These are phyloP conservation scores for Drosophila malerkotliana DNA, from an alignment of 1,140 invertebrate species.

Conservation along the genomic window DNA sequence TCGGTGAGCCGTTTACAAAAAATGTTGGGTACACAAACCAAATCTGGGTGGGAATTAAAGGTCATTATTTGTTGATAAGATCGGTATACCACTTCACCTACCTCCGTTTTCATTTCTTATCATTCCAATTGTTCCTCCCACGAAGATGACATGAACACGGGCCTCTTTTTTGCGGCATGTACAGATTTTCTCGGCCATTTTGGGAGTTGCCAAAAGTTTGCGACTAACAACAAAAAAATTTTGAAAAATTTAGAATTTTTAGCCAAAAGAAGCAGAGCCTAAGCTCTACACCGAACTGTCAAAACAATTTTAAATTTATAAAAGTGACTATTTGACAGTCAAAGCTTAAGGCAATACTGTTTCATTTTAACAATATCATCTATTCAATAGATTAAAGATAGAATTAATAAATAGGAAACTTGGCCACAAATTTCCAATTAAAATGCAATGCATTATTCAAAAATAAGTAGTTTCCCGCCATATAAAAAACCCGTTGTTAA, in stretches of 20 bases:
- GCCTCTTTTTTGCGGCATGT: conserved; percentile 74
- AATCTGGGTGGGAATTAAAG: conserved; percentile 4
- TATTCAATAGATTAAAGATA: too few species aligned
- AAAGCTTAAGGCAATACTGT: too few species aligned
- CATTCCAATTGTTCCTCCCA: conserved; percentile 96
- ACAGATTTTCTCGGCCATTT: conserved; percentile 28
- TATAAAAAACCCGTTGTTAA: conserved; percentile 13
- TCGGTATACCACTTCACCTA: conserved; percentile 64
- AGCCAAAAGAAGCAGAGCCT: background rate
- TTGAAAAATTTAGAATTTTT: background rate
- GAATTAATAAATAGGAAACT: too few species aligned
- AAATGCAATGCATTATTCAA: too few species aligned
- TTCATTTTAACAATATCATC: too few species aligned
- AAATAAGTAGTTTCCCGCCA: conserved; percentile 6
- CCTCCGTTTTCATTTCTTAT: conserved; percentile 88
- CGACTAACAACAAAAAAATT: background rate
- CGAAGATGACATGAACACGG: conserved; percentile 91
- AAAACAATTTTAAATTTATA: background rate
- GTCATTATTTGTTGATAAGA: too few species aligned
- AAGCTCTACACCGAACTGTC: background rate
- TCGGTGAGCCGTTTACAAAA: conserved; percentile 85
- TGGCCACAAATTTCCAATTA: too few species aligned
- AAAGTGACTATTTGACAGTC: too few species aligned
- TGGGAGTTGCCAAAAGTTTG: background rate
- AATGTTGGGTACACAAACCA: conserved; percentile 86